A percentile compares a stretch with the other conserved stretches of the same genome.
Evolutionary conservation across 2,113 vertebrate genomes (phyloP).

Genomic region (Delphinapterus leucas): DNA sequence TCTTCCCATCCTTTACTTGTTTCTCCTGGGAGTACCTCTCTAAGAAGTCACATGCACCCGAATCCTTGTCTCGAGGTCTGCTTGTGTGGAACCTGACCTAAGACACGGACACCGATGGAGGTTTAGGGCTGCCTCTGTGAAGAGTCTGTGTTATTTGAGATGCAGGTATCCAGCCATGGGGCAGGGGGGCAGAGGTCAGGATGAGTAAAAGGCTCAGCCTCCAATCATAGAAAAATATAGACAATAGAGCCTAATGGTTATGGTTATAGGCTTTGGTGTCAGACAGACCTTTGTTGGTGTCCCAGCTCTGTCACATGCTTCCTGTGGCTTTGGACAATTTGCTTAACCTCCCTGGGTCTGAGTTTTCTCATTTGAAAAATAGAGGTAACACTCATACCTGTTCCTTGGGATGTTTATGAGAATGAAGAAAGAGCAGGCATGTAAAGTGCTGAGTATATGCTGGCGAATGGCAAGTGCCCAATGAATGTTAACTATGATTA

Average conservation of each 20-base stretch:
- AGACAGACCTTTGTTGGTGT: background rate
- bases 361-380: background rate
- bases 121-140: background rate
- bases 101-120: background rate
- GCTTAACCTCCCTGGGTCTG: background rate
- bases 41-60: background rate
- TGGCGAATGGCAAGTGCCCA: background rate
- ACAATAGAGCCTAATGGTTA: background rate
- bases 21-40: background rate
- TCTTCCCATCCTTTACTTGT: background rate
- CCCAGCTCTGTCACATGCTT: background rate
- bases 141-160: background rate
- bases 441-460: background rate
- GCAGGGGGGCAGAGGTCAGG: background rate
- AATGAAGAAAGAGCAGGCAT: background rate
- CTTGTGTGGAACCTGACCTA: background rate
- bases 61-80: background rate
- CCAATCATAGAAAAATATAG: background rate
- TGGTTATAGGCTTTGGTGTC: background rate
- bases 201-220: background rate
- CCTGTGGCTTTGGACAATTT: background rate
- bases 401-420: background rate
- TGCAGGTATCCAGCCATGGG: background rate
- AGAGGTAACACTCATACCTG: background rate
- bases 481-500: background rate